Base-by-base conservation (phyloP, 2,888 invertebrate species). In the Mayetiola destructor region DNA sequence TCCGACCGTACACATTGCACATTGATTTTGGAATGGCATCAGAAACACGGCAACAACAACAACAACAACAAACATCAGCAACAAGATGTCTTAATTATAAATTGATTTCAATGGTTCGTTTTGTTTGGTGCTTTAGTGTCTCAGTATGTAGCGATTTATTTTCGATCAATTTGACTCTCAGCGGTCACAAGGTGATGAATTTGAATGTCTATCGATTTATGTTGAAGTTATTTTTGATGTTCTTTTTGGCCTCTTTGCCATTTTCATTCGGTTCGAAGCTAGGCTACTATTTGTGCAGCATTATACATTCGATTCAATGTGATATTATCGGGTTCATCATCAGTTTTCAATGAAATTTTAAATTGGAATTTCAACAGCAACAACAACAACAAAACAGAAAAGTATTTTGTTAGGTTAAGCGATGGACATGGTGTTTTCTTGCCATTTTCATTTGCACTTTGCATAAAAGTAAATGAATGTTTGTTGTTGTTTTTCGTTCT, bases 31-130 rank as follows among this genome's bases (percentile, higher is more conserved):
- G 27, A 48, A 48, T 48, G 48, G 48, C 48, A 48, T 48, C 48
- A n/a, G n/a, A n/a, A n/a, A n/a, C n/a, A n/a, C n/a, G n/a, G n/a
- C n/a, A n/a, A n/a, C n/a, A n/a, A n/a, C n/a, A n/a, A n/a, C n/a
- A n/a, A n/a, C n/a, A n/a, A n/a, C n/a, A n/a, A n/a, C n/a, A n/a
- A n/a, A n/a, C n/a, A n/a, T n/a, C n/a, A n/a, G n/a, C n/a, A 57
- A 57, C 53, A 53, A 57, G 57, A 57, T 57, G 57, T 57, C 57
- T 57, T 57, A 57, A 57, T 57, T 57, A 57, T 57, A 52, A 53
- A n/a, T 27, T 27, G 2, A 27, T 48, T 9, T 3, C 10, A 10
- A 9, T 32, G 8, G 32, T 9, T 32, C 32, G 8, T 39, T 18
- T 3, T 23, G 21, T n/a, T 39, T 16, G 20, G 20, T 40, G 10